phyloP scores from a whole-genome alignment of 2,797 vertebrate genomes.

The Lepidocolaptes lacrymiger region DNA sequence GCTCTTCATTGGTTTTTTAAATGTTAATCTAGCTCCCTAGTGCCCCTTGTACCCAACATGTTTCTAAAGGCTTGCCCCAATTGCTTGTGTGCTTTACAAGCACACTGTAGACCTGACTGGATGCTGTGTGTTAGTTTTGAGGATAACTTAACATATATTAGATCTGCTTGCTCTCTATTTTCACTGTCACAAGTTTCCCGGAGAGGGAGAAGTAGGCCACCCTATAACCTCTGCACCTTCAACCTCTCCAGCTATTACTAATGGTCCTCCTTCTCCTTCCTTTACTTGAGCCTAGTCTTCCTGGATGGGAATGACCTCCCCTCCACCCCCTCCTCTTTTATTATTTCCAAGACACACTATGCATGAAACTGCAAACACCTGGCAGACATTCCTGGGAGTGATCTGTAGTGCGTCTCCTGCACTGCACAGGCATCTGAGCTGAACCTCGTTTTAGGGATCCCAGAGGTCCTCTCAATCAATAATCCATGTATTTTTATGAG shows the following conservation, averaged over 20 bases:
- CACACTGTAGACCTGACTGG: not conserved
- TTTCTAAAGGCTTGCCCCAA: not conserved
- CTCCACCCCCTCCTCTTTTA: constrained; percentile 50
- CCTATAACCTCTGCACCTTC: not conserved
- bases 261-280: constrained; percentile 32
- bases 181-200: not conserved
- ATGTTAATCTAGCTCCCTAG: not conserved
- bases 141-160: not conserved
- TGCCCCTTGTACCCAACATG: not conserved
- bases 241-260: not conserved
- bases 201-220: not conserved
- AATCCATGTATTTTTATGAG: constrained; percentile 81
- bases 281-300: constrained; percentile 9
- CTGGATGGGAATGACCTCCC: constrained; percentile 49
- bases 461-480: constrained; percentile 79
- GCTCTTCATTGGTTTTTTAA: not conserved
- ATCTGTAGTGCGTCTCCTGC: constrained; percentile 62
- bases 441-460: constrained; percentile 74
- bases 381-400: constrained; percentile 69
- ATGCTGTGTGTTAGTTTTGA: not conserved
- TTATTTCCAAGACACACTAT: constrained; percentile 25
- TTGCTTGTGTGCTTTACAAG: not conserved
- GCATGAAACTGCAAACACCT: constrained; percentile 73
- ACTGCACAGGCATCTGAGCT: constrained; percentile 59
- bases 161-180: not conserved